These are phyloP conservation scores for Ptyas mucosa DNA, from an alignment of 2,113 vertebrate genomes.

Conservation along the genomic window DNA sequence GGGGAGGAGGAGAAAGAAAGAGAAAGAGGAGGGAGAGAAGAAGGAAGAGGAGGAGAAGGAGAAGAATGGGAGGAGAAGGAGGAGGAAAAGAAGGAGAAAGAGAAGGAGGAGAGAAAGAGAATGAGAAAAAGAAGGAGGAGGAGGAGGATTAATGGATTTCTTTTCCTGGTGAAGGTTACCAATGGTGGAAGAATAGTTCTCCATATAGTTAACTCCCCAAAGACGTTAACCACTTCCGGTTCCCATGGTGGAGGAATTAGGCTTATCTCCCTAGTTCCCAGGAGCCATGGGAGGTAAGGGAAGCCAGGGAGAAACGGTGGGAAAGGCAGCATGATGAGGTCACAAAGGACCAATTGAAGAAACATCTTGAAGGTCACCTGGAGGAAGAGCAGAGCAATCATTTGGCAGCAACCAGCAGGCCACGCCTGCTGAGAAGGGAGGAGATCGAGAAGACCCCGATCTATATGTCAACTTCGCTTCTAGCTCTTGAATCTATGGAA, in stretches of 20 bases:
- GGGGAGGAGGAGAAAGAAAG: background rate
- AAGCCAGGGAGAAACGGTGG: background rate
- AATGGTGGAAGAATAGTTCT: background rate
- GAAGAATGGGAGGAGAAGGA: too few relatives aligned
- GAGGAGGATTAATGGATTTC: background rate
- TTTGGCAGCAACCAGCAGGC: background rate
- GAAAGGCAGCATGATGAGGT: background rate
- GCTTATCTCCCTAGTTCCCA: background rate
- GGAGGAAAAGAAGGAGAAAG: too few relatives aligned
- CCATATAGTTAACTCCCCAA: background rate
- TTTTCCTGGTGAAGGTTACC: background rate
- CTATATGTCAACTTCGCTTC: background rate
- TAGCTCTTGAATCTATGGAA: constrained; percentile 9
- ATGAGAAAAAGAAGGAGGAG: background rate
- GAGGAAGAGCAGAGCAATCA: background rate
- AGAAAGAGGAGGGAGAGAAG: too few relatives aligned
- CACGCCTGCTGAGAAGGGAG: background rate
- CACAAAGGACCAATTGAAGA: background rate
- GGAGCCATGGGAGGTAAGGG: background rate
- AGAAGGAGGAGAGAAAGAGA: too few relatives aligned
- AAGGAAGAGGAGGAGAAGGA: too few relatives aligned
- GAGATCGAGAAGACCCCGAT: background rate
- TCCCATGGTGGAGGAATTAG: too few relatives aligned
- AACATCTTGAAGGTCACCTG: background rate
- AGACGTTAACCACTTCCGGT: background rate